Conservation (phyloP, 2,888 invertebrate species). For the Meghimatium bilineatum region DNA sequence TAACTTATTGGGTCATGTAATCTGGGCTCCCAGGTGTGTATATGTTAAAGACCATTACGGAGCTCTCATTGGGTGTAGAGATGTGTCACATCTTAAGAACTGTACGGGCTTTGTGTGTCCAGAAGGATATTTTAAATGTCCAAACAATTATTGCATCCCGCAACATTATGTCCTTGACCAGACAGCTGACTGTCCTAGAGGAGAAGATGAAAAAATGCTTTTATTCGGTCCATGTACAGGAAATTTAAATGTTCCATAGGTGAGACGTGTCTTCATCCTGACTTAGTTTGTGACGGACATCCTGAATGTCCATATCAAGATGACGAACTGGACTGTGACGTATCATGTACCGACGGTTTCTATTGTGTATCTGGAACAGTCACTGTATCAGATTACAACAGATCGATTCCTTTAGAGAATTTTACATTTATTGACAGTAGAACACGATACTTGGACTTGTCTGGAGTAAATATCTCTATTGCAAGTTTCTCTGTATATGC, state of each 20-base stretch:
- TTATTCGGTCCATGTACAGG: not conserved
- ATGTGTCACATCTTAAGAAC: not conserved
- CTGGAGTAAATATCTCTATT: not conserved
- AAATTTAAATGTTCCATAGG: not conserved
- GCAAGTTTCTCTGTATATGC: not conserved
- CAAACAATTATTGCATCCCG: not conserved
- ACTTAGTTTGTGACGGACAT: not conserved
- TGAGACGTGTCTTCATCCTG: not conserved
- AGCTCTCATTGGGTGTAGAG: not conserved
- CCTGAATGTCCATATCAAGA: not conserved
- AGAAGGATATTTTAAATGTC: not conserved
- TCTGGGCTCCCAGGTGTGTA: slow-evolving; percentile 5
- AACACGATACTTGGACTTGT: not conserved
- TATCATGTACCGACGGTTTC: not conserved
- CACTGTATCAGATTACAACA: not conserved
- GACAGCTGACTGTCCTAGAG: not conserved
- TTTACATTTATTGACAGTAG: not conserved
- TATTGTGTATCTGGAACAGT: not conserved
- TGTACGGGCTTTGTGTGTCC: not conserved
- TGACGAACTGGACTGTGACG: not conserved
- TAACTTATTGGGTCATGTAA: not conserved
- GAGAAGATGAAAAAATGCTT: not conserved
- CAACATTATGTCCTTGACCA: not conserved
- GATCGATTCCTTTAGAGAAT: not conserved
- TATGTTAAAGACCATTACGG: not conserved